Base-by-base conservation (phyloP, 2,113 vertebrate species). In the Ophthalmolycus amberensis region DNA sequence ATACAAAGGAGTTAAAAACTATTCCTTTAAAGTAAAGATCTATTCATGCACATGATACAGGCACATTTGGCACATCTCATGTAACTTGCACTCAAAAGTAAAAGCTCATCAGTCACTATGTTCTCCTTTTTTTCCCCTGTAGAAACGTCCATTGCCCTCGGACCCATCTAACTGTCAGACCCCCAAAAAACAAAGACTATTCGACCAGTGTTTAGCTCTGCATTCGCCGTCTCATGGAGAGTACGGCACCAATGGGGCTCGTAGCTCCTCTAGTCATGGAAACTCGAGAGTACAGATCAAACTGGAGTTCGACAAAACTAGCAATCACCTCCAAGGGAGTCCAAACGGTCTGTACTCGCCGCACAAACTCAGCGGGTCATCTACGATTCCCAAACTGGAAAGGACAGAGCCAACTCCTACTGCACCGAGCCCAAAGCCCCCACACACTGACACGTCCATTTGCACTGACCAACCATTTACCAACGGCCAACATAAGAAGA, bases 61-160 rank as follows among this genome's bases (percentile, higher is more conserved):
- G 2, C 12, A 75, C 7, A 32, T 44, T 64, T 62, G 6, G 12
- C 20, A 46, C 32, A 68, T 34, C 11, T 52, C 22, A 48, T 62
- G 15, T 52, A 25, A 64, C 10, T 46, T 65, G 10, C 6, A n/a
- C 1, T 75, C 14, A 22, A 73, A 64, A 25, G 42, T 62, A 25
- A 56, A 71, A 29, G 14, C 20, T 16, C 58, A 37, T 58, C 0
- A 64, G 3, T 69, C 15, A 42, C 22, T 79, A 5, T 78, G 1
- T 67, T 71, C 29, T 70, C 9, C 63, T 34, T 58, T 69, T 29
- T 12, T 15, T 1, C 18, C 32, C 15, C 58, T 52, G 11, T 67
- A 96, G 96, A 96, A 96, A 94, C 95, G 96, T 4, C 92, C 94
- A 62, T 76, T 95, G 77, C 85, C 90, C 80, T 88, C 90, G 20